Conservation (phyloP, 2,797 vertebrate species). For the Tympanoctomys barrerae region DNA sequence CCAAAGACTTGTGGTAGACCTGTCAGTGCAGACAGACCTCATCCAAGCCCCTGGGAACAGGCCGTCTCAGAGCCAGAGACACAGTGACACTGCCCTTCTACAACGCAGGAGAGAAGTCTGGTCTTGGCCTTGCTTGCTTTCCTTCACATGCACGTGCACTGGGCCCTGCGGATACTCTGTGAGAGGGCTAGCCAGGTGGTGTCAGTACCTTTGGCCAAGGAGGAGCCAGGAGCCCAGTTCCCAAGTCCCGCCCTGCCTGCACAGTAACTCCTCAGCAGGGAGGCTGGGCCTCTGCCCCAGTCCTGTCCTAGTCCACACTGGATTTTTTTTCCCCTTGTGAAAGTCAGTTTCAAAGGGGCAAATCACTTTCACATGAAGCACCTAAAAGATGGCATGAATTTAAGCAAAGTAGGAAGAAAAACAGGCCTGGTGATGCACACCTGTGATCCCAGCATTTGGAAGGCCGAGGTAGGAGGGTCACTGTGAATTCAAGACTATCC, state of each 20-base stretch:
- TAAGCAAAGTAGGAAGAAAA: background rate
- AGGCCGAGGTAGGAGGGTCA: too few species aligned
- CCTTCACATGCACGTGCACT: background rate
- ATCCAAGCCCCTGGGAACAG: background rate
- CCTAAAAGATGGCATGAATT: background rate
- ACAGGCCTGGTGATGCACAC: too few species aligned
- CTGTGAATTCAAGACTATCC: too few species aligned
- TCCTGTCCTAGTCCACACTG: background rate
- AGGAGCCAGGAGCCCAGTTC: background rate
- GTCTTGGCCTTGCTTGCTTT: background rate
- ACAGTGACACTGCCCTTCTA: rapidly evolving
- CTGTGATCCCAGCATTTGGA: too few species aligned
- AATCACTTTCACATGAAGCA: background rate
- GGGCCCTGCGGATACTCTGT: background rate
- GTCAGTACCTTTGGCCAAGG: background rate
- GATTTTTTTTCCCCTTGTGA: background rate
- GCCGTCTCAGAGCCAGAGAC: background rate
- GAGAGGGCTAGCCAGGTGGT: background rate
- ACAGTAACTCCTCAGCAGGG: background rate
- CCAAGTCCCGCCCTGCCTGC: background rate
- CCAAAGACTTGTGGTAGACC: background rate
- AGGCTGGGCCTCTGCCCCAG: too few species aligned
- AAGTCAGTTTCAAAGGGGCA: conserved; percentile 10
- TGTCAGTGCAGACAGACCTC: background rate
- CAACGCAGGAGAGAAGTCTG: background rate